A percentile compares a stretch with the other conserved stretches of the same genome.
Conservation (phyloP, 2,113 vertebrate genomes). For the Ciconia boyciana region DNA sequence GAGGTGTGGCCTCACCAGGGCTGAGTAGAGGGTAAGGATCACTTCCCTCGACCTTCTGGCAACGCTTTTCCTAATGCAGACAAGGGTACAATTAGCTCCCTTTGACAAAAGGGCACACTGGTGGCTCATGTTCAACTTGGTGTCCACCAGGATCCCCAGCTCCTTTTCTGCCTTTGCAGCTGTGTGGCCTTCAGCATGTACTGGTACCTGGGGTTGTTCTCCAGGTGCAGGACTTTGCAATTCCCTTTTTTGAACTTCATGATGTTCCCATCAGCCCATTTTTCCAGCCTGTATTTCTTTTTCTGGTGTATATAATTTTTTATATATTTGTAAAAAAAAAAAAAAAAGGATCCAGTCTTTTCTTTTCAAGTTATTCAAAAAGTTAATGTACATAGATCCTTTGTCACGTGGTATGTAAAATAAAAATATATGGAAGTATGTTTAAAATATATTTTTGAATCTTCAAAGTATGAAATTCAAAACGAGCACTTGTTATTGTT, state of each 20-base stretch:
- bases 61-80: background rate
- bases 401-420: background rate
- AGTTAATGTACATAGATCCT: background rate
- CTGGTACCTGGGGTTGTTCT: background rate
- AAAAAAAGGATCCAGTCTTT: background rate
- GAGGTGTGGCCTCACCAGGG: background rate
- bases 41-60: background rate
- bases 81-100: background rate
- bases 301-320: background rate
- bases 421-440: background rate
- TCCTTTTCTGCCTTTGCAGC: background rate
- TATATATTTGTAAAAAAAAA: background rate
- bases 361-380: background rate
- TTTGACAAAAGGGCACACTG: background rate
- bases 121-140: background rate
- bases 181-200: rapidly evolving
- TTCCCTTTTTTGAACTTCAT: background rate
- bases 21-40: background rate
- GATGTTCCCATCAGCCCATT: rapidly evolving
- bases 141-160: background rate
- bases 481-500: background rate
- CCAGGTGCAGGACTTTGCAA: background rate
- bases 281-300: background rate
- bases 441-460: background rate
- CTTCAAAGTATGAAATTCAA: background rate